These are phyloP conservation scores for Elymnias hypermnestra DNA, from an alignment of 1,140 invertebrate species.

Conservation along the genomic window DNA sequence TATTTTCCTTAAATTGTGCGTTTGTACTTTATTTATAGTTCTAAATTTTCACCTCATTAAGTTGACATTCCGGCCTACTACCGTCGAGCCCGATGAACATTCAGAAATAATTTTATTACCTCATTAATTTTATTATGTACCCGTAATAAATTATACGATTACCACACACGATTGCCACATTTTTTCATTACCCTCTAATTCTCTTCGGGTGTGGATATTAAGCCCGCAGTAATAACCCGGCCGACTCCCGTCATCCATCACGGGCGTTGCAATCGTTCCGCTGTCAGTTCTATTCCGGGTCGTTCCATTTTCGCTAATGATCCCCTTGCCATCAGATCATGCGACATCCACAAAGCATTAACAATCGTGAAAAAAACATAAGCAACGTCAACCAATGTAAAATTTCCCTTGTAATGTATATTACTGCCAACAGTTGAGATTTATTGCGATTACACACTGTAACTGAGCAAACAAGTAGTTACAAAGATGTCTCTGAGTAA, in stretches of 20 bases:
- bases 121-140: conserved; percentile 4
- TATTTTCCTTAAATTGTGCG: too few species aligned
- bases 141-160: conserved; percentile 17
- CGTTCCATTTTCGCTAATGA: conserved; percentile 70
- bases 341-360: conserved; percentile 46
- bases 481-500: too few species aligned
- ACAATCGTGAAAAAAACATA: neutral
- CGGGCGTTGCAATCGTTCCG: conserved; percentile 65
- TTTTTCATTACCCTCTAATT: conserved; percentile 51
- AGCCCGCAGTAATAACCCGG: conserved; percentile 57
- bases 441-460: too few species aligned
- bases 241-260: conserved; percentile 61
- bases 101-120: conserved; percentile 7
- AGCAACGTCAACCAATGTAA: neutral
- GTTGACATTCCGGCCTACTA: neutral
- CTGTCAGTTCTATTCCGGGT: conserved; percentile 71
- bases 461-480: too few species aligned
- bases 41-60: too few species aligned
- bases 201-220: conserved; percentile 44
- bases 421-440: too few species aligned
- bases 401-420: neutral
- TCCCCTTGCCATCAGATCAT: conserved; percentile 55
- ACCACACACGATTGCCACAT: conserved; percentile 25
- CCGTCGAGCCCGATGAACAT: neutral
- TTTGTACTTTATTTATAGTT: too few species aligned